Conservation (phyloP, 2,888 invertebrate species). For the Thera britannica region DNA sequence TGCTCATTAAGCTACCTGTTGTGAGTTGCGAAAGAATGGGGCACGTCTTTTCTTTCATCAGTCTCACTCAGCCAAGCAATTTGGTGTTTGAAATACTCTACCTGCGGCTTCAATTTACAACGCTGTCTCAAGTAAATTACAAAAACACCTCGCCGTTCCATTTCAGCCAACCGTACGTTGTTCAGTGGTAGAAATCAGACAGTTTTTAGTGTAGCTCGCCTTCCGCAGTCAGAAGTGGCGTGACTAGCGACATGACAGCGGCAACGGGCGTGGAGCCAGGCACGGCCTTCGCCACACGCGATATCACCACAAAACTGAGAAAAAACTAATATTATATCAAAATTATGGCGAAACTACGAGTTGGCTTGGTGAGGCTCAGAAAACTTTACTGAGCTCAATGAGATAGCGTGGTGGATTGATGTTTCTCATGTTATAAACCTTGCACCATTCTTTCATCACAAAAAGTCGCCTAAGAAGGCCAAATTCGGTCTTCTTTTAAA, state of each 20-base stretch:
- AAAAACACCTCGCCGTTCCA: conserved; percentile 18
- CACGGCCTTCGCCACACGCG: conserved; percentile 73
- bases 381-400: conserved; percentile 10
- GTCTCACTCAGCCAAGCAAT: too few relatives aligned
- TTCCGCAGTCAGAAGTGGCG: conserved; percentile 53
- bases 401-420: neutral
- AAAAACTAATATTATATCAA: conserved; percentile 55
- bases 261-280: conserved; percentile 66
- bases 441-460: too few relatives aligned
- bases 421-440: neutral
- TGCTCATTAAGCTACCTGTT: too few relatives aligned
- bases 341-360: conserved; percentile 46
- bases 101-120: conserved; percentile 1
- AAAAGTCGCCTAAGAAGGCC: too few relatives aligned
- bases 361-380: conserved; percentile 16
- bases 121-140: conserved; percentile 15
- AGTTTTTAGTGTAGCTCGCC: conserved; percentile 25
- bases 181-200: conserved; percentile 25
- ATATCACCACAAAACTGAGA: conserved; percentile 63
- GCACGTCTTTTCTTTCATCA: too few relatives aligned
- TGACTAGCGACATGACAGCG: conserved; percentile 77
- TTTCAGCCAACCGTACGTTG: conserved; percentile 6
- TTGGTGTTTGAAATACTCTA: neutral
- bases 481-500: too few relatives aligned
- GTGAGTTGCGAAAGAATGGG: too few relatives aligned